Conservation (phyloP, 2,888 invertebrate genomes). For the Polymixis flavicincta region DNA sequence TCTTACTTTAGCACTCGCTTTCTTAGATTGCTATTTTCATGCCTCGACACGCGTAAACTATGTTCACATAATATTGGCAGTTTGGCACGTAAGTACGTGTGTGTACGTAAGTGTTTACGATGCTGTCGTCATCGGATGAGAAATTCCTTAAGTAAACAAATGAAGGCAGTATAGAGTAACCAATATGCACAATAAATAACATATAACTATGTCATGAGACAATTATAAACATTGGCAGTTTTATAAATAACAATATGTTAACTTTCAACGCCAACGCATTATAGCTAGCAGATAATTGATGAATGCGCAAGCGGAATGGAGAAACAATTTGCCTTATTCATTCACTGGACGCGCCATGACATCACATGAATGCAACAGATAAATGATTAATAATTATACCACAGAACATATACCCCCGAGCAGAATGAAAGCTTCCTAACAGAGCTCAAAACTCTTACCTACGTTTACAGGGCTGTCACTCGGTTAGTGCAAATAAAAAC, state of each 20-base stretch:
- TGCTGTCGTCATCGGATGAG: conserved; percentile 7
- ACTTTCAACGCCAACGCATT: not conserved
- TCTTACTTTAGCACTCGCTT: not conserved
- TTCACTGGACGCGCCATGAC: not conserved
- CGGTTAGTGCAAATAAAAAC: too few relatives aligned
- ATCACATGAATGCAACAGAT: too few relatives aligned
- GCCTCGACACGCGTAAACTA: not conserved
- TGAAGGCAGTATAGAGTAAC: conserved; percentile 1
- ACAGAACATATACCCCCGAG: too few relatives aligned
- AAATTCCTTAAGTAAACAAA: conserved; percentile 30
- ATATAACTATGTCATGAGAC: not conserved
- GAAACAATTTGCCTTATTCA: not conserved
- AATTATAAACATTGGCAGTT: conserved; percentile 10
- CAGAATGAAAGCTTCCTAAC: too few relatives aligned
- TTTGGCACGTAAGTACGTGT: conserved; percentile 15
- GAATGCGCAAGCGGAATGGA: not conserved
- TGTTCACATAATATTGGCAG: conserved; percentile 17
- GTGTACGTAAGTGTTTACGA: conserved; percentile 15
- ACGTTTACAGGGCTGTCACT: too few relatives aligned
- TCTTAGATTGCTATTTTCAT: not conserved
- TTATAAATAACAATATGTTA: conserved; percentile 23
- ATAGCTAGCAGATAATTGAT: not conserved
- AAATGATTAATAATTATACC: not conserved
- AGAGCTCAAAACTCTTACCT: too few relatives aligned
- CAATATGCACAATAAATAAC: not conserved